Percentiles rank a stretch among this genome's conserved stretches.
phyloP scores from a whole-genome alignment of 2,113 vertebrate species.

The Sebastes fasciatus region DNA sequence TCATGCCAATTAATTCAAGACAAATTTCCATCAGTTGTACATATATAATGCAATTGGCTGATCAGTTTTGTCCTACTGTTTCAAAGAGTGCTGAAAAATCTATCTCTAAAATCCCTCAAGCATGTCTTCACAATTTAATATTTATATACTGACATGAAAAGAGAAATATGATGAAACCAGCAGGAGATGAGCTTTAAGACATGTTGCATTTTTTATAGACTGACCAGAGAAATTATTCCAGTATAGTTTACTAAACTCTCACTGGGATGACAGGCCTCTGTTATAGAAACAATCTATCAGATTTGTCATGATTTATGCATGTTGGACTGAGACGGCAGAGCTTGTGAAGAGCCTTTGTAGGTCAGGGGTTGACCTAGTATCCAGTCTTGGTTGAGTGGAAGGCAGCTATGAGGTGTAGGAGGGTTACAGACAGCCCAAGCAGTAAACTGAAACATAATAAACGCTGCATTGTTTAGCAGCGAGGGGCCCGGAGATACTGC shows the following conservation, averaged over 20 bases:
- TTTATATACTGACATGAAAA: neutral
- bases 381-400: slow-evolving; percentile 51
- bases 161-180: neutral
- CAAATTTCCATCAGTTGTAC: neutral
- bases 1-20: neutral
- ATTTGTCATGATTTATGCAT: neutral
- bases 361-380: slow-evolving; percentile 15
- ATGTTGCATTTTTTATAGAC: neutral
- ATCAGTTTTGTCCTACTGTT: neutral
- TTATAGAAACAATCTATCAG: neutral
- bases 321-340: neutral
- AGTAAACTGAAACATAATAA: slow-evolving; percentile 45
- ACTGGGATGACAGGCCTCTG: neutral
- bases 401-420: slow-evolving; percentile 51
- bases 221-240: neutral
- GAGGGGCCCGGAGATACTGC: slow-evolving; percentile 22
- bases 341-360: slow-evolving; percentile 17
- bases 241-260: neutral
- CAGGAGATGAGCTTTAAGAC: neutral
- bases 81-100: neutral
- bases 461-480: slow-evolving; percentile 40
- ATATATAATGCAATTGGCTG: neutral
- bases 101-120: neutral
- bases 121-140: neutral
- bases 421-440: slow-evolving; percentile 13